Evolutionary conservation across 2,888 invertebrate genomes (phyloP).

Genomic region (Eucera pruinosa): DNA sequence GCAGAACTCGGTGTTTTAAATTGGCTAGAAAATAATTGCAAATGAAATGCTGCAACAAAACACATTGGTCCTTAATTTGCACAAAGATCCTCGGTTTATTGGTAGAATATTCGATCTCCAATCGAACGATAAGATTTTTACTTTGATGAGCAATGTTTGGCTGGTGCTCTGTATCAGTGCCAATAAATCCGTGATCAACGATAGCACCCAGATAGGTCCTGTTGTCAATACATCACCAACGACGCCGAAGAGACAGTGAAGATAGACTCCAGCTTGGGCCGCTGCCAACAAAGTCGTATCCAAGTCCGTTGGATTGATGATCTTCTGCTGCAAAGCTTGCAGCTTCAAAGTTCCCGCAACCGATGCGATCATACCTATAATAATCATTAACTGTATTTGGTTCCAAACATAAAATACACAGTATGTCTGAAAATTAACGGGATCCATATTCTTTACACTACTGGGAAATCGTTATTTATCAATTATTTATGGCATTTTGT

Average conservation of each 20-base stretch:
- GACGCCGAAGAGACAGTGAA: slow-evolving; percentile 94
- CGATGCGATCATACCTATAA: slow-evolving; percentile 75
- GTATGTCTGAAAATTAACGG: too few relatives aligned
- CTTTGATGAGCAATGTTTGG: slow-evolving; percentile 91
- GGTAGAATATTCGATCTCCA: too few relatives aligned
- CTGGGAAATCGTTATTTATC: too few relatives aligned
- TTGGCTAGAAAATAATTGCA: too few relatives aligned
- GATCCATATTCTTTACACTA: too few relatives aligned
- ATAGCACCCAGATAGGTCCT: slow-evolving; percentile 86
- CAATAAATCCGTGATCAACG: slow-evolving; percentile 90
- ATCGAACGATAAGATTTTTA: slow-evolving; percentile 51
- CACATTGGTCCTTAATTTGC: too few relatives aligned
- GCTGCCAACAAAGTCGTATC: slow-evolving; percentile 93
- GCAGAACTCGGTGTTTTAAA: too few relatives aligned
- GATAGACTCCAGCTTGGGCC: slow-evolving; percentile 93
- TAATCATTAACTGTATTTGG: background rate
- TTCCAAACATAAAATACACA: background rate
- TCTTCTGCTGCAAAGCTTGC: slow-evolving; percentile 74
- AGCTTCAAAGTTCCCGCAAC: slow-evolving; percentile 76
- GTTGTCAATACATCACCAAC: slow-evolving; percentile 88
- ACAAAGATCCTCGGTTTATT: too few relatives aligned
- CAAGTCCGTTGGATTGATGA: slow-evolving; percentile 85
- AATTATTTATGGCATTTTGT: too few relatives aligned
- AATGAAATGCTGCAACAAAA: too few relatives aligned
- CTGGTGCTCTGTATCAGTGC: slow-evolving; percentile 92